Evolutionary conservation across 2,888 invertebrate species (phyloP).

Genomic region (Heliconius sara): DNA sequence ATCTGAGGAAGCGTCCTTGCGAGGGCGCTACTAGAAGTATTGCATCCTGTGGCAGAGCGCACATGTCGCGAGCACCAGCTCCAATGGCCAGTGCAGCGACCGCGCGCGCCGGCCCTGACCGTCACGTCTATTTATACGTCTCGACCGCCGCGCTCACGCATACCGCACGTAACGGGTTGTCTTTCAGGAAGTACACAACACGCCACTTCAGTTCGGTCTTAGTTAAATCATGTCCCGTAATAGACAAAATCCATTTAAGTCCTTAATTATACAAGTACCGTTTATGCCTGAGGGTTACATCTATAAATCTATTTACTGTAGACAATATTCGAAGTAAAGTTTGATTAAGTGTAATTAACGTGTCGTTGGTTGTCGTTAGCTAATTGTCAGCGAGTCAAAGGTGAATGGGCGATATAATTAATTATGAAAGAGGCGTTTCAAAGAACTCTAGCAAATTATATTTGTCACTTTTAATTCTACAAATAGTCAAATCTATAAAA

Average conservation of each 20-base stretch:
- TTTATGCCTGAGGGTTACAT: too few relatives aligned
- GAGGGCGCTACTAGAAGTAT: too few relatives aligned
- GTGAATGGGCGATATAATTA: constrained; percentile 20
- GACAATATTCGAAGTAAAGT: too few relatives aligned
- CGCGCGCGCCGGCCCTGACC: constrained; percentile 57
- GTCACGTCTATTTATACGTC: constrained; percentile 66
- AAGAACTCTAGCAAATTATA: background rate
- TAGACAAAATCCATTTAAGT: background rate
- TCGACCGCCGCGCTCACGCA: constrained; percentile 31
- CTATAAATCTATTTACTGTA: too few relatives aligned
- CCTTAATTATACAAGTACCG: too few relatives aligned
- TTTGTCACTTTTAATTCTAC: background rate
- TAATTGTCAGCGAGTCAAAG: constrained; percentile 15
- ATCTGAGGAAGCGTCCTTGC: too few relatives aligned
- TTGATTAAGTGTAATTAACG: background rate
- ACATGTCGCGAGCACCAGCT: constrained; percentile 45
- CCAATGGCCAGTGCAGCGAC: constrained; percentile 45
- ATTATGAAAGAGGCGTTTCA: constrained; percentile 10
- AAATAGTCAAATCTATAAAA: background rate
- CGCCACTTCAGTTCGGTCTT: constrained; percentile 2
- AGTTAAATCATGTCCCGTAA: constrained; percentile 15
- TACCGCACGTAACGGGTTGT: constrained; percentile 34
- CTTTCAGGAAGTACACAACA: constrained; percentile 30
- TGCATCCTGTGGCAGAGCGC: constrained; percentile 20
- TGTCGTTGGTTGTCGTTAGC: background rate